phyloP scores from a whole-genome alignment of 2,888 invertebrate genomes.

The Bugulina stolonifera region DNA sequence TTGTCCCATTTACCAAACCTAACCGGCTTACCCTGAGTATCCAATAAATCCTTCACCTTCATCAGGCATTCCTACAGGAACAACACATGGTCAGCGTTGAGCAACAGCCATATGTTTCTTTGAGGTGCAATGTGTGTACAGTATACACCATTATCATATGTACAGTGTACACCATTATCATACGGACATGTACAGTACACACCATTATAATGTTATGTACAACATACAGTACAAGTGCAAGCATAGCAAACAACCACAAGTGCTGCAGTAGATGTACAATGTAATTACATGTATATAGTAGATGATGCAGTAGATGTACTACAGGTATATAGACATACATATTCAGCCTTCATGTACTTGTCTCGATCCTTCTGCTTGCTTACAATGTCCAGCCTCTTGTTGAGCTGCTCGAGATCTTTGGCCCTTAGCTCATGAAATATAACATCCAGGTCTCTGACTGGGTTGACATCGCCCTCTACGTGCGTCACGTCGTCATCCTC shows the following conservation, averaged over 20 bases:
- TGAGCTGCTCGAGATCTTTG: slow-evolving; percentile 86
- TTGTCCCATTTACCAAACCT: slow-evolving; percentile 88
- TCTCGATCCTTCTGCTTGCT: slow-evolving; percentile 70
- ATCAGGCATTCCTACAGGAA: slow-evolving; percentile 71
- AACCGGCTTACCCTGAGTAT: slow-evolving; percentile 86
- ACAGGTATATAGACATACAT: too few species aligned
- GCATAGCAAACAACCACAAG: too few species aligned
- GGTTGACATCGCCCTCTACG: slow-evolving; percentile 96
- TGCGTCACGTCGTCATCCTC: slow-evolving; percentile 97
- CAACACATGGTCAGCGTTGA: neutral
- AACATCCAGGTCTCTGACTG: slow-evolving; percentile 90
- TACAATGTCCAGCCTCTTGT: slow-evolving; percentile 74
- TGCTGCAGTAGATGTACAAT: too few species aligned
- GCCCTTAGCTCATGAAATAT: slow-evolving; percentile 89
- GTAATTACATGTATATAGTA: too few species aligned
- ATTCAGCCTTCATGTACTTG: slow-evolving; percentile 92
- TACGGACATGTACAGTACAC: too few species aligned
- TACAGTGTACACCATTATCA: too few species aligned
- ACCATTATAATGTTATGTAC: too few species aligned
- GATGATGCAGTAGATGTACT: too few species aligned
- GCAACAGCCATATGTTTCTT: neutral
- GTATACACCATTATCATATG: too few species aligned
- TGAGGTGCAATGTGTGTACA: neutral
- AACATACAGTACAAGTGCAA: too few species aligned
- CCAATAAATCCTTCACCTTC: slow-evolving; percentile 71